Base-by-base conservation (phyloP, 2,888 invertebrate species). In the Pardosa pseudoannulata region DNA sequence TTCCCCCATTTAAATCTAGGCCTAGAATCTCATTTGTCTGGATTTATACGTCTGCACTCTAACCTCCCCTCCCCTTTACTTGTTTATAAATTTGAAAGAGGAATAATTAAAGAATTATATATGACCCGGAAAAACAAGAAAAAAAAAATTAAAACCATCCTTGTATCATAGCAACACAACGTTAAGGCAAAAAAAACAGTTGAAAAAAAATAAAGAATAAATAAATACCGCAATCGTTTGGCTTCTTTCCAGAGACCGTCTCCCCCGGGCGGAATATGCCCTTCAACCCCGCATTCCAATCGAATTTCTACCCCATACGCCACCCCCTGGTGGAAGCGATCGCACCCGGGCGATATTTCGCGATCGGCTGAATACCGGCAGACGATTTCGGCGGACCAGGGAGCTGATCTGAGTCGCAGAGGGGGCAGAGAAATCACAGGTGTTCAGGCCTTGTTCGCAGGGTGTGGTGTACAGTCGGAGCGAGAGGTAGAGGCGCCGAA, bases 401-500 rank as follows among this genome's bases (percentile, higher is more conserved):
- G 46, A 2, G 13, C 11, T 2, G 16, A 16, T 9, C 2, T 9
- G 11, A 2, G 46, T 46, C 11, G 11, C 16, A 11, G 16, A 11
- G 7, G 46, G 46, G 46, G n/a, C 16, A 46, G 2, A 46, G 46
- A 46, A 46, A 16, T 2, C 5, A 46, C 46, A 46, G 46, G 46
- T 46, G 46, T 46, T 9, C 46, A 46, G 46, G 7, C 46, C 46
- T 46, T 46, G 46, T 16, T 46, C 16, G 46, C 16, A 46, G 46
- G 46, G 46, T 46, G 46, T 46, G 46, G 46, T 46, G n/a, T 46
- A 46, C 46, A n/a, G 46, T 46, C 11, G n/a, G n/a, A n/a, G n/a
- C n/a, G n/a, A n/a, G n/a, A n/a, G n/a, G n/a, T n/a, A n/a, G n/a
- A 46, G 46, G 46, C 46, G 46, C 46, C 46, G 46, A 46, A 46